Percentiles rank a stretch among this genome's conserved stretches.
Evolutionary conservation across 2,113 vertebrate genomes (phyloP).

Genomic region (Syngnathus typhle): DNA sequence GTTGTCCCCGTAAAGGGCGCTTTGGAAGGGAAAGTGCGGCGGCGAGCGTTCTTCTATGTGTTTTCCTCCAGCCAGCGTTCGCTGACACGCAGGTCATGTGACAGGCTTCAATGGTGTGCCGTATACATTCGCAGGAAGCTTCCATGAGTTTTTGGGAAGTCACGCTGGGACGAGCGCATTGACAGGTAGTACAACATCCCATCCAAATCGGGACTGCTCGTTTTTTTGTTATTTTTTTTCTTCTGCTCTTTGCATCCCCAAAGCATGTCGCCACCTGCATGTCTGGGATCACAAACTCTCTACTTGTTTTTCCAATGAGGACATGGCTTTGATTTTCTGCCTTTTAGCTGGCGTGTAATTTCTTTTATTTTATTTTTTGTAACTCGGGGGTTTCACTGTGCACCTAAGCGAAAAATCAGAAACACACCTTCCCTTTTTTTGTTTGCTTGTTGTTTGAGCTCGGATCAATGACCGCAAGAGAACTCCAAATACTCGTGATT

Average conservation of each 20-base stretch:
- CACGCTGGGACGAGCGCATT: constrained; percentile 72
- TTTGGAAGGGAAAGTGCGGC: neutral
- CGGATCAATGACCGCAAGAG: neutral
- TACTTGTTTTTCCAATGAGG: neutral
- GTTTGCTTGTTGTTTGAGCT: neutral
- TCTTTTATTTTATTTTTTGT: no score
- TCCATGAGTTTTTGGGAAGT: constrained; percentile 77
- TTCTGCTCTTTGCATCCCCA: constrained; percentile 31
- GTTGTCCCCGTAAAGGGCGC: neutral
- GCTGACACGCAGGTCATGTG: constrained; percentile 39
- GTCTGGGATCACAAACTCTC: neutral
- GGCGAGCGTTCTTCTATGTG: neutral
- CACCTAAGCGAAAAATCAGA: no score
- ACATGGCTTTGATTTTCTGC: no score
- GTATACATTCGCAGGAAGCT: constrained; percentile 77
- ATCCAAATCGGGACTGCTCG: neutral
- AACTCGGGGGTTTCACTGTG: no score
- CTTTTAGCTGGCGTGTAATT: no score
- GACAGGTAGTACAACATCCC: constrained; percentile 69
- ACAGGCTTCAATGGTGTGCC: constrained; percentile 66
- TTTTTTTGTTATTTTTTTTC: constrained; percentile 13
- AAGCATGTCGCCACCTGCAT: constrained; percentile 2
- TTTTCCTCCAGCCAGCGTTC: constrained; percentile 3
- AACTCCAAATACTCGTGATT: neutral
- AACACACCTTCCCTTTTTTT: neutral